Base-by-base conservation (phyloP, 2,797 vertebrate species). In the Gadopsis bispinosus region DNA sequence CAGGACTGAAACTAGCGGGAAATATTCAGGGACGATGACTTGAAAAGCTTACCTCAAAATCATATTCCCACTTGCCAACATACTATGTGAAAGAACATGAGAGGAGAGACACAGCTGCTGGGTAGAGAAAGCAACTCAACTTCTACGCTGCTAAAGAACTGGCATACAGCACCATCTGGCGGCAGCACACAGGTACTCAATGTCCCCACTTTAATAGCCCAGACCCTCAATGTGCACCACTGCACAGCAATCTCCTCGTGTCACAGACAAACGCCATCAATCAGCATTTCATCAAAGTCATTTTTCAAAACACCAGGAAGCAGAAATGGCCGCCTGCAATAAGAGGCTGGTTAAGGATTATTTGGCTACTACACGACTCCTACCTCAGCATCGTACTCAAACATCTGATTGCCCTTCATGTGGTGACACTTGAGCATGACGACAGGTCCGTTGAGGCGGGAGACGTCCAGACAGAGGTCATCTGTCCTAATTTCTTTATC, bases 371-470 rank as follows among this genome's bases (percentile, higher is more conserved):
- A 2, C 2, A 14, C 35, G 64, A 50, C 48, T 76, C 90, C 29
- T 96, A 99, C 98, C 98, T 99, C 97, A 0, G 97, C 95, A 48
- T 99, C 97, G 16, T 99, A 99, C 75, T 99, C 97, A 93, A 99
- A 99, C 91, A 99, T 96, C 94, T 99, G 98, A 93, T 99, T 99
- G 64, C 98, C 98, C 88, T 97, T 96, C 98, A 99, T 97, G 91
- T 99, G 98, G 87, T 99, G 98, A 88, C 98, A 99, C 94, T 99
- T 99, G 63, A 99, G 94, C 98, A 99, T 99, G 73, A 96, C 92
- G 10, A 99, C 95, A 0, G 98, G 98, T 17, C 98, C 98, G 41
- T 97, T 99, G 79, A 99, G 96, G 69, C 98, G 96, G 2, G 98
- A 98, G 60, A 99, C 98, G 54, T 99, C 98, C 93, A 99, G 93